These are phyloP conservation scores for Amphiprion clarkii DNA, from an alignment of 2,797 vertebrate species.

Conservation along the genomic window DNA sequence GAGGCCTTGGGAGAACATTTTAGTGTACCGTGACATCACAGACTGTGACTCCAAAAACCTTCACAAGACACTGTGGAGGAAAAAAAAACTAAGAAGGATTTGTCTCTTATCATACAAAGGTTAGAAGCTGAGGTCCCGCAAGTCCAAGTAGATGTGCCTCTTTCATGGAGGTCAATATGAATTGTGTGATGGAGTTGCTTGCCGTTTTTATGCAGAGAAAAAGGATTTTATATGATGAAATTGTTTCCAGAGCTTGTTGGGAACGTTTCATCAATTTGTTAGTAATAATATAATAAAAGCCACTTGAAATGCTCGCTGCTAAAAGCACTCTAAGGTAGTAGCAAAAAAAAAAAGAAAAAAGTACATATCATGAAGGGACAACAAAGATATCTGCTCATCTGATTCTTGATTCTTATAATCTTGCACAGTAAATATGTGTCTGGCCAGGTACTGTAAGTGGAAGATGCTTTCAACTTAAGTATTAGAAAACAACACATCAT, in stretches of 20 bases:
- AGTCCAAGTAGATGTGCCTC: slow-evolving; percentile 1
- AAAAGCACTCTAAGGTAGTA: slow-evolving; percentile 8
- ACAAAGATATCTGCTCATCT: slow-evolving; percentile 19
- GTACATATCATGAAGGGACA: slow-evolving; percentile 36
- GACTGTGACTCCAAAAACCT: slow-evolving; percentile 52
- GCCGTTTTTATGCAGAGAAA: neutral
- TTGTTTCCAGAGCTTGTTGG: slow-evolving; percentile 1
- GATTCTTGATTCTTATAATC: neutral
- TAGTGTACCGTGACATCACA: slow-evolving; percentile 61
- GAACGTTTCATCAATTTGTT: slow-evolving; percentile 15
- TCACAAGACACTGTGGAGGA: slow-evolving; percentile 33
- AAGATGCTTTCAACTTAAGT: neutral
- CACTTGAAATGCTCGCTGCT: neutral
- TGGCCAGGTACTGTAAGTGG: neutral
- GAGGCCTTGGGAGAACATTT: slow-evolving; percentile 65
- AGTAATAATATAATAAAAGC: neutral
- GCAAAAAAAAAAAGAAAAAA: slow-evolving; percentile 6
- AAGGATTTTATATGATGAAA: slow-evolving; percentile 10
- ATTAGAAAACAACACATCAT: neutral
- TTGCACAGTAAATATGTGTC: neutral
- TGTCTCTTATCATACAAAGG: slow-evolving; percentile 35
- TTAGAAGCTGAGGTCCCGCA: slow-evolving; percentile 11
- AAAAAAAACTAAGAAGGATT: slow-evolving; percentile 25
- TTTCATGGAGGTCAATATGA: slow-evolving; percentile 30
- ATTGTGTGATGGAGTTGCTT: slow-evolving; percentile 28